Conservation (phyloP, 2,113 vertebrate species). For the Callospermophilus lateralis region DNA sequence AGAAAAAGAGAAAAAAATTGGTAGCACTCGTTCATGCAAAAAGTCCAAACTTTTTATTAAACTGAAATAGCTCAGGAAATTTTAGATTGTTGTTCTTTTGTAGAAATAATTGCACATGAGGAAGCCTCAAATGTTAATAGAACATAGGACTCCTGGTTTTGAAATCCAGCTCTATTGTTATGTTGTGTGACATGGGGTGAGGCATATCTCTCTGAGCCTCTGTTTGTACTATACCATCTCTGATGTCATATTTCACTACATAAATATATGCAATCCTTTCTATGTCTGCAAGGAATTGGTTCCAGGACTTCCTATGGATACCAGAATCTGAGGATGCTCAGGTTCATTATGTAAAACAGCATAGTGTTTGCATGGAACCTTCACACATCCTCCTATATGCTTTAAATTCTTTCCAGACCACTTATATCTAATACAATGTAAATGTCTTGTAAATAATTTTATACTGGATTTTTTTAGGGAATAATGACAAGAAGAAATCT, state of each 20-base stretch:
- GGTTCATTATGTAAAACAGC: not conserved
- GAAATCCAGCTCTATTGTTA: not conserved
- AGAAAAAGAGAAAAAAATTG: not conserved
- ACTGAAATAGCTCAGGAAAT: slow-evolving; percentile 3
- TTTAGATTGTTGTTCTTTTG: not conserved
- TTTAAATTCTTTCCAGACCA: not conserved
- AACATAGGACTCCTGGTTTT: not conserved
- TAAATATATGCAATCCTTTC: not conserved
- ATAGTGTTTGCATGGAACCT: not conserved
- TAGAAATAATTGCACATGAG: not conserved
- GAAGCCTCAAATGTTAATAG: not conserved
- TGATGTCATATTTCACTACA: not conserved
- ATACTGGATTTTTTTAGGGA: not conserved
- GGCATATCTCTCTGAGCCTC: not conserved
- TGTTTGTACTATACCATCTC: not conserved
- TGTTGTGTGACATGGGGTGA: not conserved
- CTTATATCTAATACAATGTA: not conserved
- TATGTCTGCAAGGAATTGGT: not conserved
- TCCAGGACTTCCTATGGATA: not conserved
- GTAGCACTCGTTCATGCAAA: not conserved
- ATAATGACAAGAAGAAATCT: not conserved
- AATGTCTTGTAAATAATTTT: not conserved
- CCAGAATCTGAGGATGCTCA: not conserved
- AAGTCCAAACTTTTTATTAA: not conserved
- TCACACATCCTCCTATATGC: not conserved